phyloP scores from a whole-genome alignment of 2,797 vertebrate species.

The Euthynnus affinis region DNA sequence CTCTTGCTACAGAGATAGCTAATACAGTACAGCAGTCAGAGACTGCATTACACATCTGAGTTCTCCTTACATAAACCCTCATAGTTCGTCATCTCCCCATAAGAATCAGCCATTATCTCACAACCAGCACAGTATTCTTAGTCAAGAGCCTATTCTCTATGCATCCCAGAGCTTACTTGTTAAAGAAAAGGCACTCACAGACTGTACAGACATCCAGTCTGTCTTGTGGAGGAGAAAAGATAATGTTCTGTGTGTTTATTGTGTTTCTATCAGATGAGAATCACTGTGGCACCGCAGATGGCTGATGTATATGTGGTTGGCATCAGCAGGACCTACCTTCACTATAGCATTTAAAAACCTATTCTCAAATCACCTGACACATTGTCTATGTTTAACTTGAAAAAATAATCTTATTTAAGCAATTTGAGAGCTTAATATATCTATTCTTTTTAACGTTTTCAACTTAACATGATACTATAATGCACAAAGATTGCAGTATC shows the following conservation, averaged over 20 bases:
- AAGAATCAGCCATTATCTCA: slow-evolving; percentile 76
- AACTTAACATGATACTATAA: not conserved
- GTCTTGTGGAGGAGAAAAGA: slow-evolving; percentile 56
- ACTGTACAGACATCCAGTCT: slow-evolving; percentile 55
- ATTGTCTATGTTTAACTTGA: not conserved
- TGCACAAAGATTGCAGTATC: slow-evolving; percentile 13
- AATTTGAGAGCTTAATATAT: not conserved
- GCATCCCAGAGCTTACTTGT: slow-evolving; percentile 48
- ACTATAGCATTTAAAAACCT: not conserved
- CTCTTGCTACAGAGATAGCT: slow-evolving; percentile 35
- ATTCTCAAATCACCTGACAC: too few relatives aligned
- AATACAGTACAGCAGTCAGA: slow-evolving; percentile 44
- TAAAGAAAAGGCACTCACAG: slow-evolving; percentile 53
- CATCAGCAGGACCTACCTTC: slow-evolving; percentile 20
- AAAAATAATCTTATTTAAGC: too few relatives aligned
- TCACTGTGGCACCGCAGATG: slow-evolving; percentile 13
- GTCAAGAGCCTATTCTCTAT: slow-evolving; percentile 71
- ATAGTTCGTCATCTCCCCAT: slow-evolving; percentile 52
- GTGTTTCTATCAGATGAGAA: slow-evolving; percentile 61
- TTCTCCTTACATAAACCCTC: slow-evolving; percentile 64
- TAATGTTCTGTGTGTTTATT: slow-evolving; percentile 50
- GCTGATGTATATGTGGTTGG: slow-evolving; percentile 39
- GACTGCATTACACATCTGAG: slow-evolving; percentile 43
- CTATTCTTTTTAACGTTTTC: not conserved
- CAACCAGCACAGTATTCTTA: slow-evolving; percentile 30